Evolutionary conservation across 2,797 vertebrate genomes (phyloP).

Genomic region (Hippocampus kuda): DNA sequence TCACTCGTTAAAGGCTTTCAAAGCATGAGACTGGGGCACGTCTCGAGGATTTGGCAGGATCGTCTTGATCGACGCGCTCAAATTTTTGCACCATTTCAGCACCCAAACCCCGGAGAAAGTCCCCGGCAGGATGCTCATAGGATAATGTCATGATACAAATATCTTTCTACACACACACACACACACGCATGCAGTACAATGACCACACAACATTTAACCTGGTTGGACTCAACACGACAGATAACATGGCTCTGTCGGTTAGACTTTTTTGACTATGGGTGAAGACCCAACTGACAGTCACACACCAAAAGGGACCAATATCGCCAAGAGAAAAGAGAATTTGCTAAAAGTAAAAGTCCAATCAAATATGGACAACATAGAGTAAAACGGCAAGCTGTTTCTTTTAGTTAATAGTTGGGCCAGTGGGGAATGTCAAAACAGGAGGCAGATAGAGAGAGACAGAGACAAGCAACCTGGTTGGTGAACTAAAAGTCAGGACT

Average conservation of each 20-base stretch:
- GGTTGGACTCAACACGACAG: background rate
- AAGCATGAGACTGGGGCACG: background rate
- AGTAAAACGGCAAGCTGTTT: background rate
- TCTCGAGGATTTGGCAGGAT: background rate
- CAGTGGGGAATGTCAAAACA: background rate
- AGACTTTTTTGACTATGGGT: background rate
- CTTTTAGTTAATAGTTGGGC: background rate
- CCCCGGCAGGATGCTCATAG: background rate
- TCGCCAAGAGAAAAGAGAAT: background rate
- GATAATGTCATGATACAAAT: background rate
- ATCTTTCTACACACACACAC: slow-evolving; percentile 2
- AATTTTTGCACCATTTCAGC: background rate
- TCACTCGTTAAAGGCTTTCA: slow-evolving; percentile 14
- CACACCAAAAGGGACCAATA: background rate
- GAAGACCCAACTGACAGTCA: background rate
- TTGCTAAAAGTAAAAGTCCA: background rate
- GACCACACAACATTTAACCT: slow-evolving; percentile 4
- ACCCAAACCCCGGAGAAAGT: background rate
- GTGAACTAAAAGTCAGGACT: slow-evolving; percentile 21
- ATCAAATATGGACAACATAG: background rate
- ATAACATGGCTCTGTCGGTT: background rate
- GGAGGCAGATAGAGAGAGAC: background rate
- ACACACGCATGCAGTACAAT: background rate
- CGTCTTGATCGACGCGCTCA: background rate
- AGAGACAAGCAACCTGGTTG: background rate